Conservation (phyloP, 2,888 invertebrate genomes). For the Brachyptera risi region DNA sequence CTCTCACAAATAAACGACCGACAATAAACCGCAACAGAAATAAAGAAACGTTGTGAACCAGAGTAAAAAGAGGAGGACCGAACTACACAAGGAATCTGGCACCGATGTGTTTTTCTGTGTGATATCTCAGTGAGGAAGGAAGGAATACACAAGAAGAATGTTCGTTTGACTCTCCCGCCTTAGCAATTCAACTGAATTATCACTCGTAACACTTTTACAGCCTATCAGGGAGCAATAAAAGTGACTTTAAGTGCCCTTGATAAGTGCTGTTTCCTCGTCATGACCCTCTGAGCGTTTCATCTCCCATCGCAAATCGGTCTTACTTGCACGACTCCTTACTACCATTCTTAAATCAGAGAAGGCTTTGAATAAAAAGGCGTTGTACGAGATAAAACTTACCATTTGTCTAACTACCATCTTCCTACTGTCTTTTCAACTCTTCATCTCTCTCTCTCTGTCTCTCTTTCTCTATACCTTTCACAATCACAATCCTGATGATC, state of each 20-base stretch:
- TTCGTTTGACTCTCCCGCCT: conserved; percentile 36
- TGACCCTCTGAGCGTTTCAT: conserved; percentile 25
- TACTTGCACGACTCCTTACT: conserved; percentile 42
- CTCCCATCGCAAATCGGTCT: conserved; percentile 42
- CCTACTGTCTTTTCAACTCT: too few species aligned
- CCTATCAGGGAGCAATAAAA: conserved; percentile 49
- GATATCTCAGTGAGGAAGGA: too few species aligned
- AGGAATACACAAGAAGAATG: not conserved
- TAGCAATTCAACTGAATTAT: conserved; percentile 42
- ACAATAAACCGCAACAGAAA: conserved; percentile 43
- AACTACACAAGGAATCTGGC: conserved; percentile 34
- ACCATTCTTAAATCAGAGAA: conserved; percentile 38
- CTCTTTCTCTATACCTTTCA: not conserved
- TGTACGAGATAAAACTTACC: conserved; percentile 45
- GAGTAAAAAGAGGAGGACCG: conserved; percentile 2
- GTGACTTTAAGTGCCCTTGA: conserved; percentile 47
- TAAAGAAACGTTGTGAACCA: conserved; percentile 4
- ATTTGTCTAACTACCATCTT: conserved; percentile 41
- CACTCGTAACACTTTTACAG: conserved; percentile 49
- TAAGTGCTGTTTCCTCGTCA: conserved; percentile 42
- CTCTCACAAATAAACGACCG: conserved; percentile 42
- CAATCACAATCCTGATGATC: conserved; percentile 1
- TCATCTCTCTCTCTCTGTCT: not conserved
- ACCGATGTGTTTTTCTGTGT: conserved; percentile 14
- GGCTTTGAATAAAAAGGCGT: conserved; percentile 44